phyloP scores from a whole-genome alignment of 2,888 invertebrate genomes.

The Rotaria magnacalcarata region DNA sequence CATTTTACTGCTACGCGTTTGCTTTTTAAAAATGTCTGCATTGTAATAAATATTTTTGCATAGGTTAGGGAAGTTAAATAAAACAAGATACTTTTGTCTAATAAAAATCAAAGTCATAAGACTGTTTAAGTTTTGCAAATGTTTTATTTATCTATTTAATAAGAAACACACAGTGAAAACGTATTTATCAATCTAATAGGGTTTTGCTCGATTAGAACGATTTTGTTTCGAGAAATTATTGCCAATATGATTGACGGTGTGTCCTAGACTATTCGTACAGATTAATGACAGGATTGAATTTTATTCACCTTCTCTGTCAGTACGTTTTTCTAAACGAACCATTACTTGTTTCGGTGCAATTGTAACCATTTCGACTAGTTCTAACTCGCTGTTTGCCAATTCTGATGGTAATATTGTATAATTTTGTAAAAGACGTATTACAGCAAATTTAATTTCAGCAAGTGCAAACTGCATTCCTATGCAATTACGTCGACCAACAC shows the following conservation, averaged over 20 bases:
- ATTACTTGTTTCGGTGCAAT: background rate
- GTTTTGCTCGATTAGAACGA: background rate
- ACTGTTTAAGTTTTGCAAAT: too few species aligned
- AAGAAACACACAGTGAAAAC: too few species aligned
- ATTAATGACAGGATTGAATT: background rate
- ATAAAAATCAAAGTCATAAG: too few species aligned
- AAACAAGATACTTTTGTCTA: too few species aligned
- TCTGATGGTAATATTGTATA: background rate
- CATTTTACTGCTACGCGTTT: too few species aligned
- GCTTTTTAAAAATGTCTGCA: too few species aligned
- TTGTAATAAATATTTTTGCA: too few species aligned
- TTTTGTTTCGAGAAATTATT: background rate
- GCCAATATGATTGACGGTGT: background rate
- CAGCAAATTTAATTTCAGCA: background rate
- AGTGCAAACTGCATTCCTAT: background rate
- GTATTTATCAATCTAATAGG: too few species aligned
- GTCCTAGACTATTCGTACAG: background rate
- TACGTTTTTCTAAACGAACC: background rate
- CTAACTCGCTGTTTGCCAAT: background rate
- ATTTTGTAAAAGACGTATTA: background rate
- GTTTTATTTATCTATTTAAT: too few species aligned
- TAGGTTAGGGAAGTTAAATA: too few species aligned
- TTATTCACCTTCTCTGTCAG: background rate
- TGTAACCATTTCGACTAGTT: background rate
- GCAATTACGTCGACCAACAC: constrained; percentile 54